These are phyloP conservation scores for Corbicula japonica DNA, from an alignment of 2,888 invertebrate species.

Conservation along the genomic window DNA sequence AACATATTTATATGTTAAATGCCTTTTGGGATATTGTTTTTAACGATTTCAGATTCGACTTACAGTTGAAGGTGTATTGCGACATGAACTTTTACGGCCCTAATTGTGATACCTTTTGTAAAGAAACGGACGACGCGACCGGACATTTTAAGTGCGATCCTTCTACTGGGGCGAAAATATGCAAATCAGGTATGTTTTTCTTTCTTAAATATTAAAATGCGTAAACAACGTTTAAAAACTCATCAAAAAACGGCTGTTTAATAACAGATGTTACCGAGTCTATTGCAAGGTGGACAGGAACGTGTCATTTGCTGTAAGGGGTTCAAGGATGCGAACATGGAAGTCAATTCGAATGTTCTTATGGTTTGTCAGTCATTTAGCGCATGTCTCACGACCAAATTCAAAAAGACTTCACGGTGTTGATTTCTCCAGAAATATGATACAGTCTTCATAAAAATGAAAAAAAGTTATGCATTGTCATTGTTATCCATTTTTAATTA, in stretches of 20 bases:
- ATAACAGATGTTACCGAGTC: background rate
- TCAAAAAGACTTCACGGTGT: too few relatives aligned
- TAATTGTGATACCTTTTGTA: conserved; percentile 82
- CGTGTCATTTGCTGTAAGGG: background rate
- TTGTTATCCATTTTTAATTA: too few relatives aligned
- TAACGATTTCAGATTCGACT: conserved; percentile 64
- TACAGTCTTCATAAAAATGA: too few relatives aligned
- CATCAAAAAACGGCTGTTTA: background rate
- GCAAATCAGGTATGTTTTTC: conserved; percentile 59
- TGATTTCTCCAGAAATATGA: too few relatives aligned
- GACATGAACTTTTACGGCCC: conserved; percentile 85
- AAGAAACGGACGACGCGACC: conserved; percentile 90
- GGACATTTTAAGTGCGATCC: conserved; percentile 96
- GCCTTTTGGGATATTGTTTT: too few relatives aligned
- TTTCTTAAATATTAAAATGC: background rate
- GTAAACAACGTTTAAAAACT: background rate
- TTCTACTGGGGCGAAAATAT: conserved; percentile 85
- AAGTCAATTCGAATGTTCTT: background rate
- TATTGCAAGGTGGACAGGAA: background rate
- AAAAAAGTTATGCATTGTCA: too few relatives aligned
- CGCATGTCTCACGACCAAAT: too few relatives aligned
- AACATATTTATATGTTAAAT: too few relatives aligned
- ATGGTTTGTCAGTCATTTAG: too few relatives aligned
- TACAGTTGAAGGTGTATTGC: conserved; percentile 85
- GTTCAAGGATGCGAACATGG: background rate